Evolutionary conservation across 2,888 invertebrate genomes (phyloP).

Genomic region (Elegia similella): DNA sequence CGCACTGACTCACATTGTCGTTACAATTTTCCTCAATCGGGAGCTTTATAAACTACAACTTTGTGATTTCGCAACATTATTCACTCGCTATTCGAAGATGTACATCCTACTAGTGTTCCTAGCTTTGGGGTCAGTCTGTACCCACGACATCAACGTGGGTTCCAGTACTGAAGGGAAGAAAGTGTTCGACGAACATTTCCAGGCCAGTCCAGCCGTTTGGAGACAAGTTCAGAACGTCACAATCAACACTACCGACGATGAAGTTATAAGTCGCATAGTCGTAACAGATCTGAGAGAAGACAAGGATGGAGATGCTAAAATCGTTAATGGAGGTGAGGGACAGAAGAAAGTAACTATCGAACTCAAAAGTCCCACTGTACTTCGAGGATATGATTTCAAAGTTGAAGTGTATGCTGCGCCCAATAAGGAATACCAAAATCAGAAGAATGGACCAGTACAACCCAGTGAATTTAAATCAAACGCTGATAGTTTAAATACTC

Average conservation of each 20-base stretch:
- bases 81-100: constrained; percentile 48
- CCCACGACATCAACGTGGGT: constrained; percentile 54
- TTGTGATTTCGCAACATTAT: constrained; percentile 34
- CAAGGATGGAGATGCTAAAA: constrained; percentile 62
- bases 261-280: constrained; percentile 54
- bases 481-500: background rate
- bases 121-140: constrained; percentile 39
- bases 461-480: constrained; percentile 12
- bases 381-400: constrained; percentile 63
- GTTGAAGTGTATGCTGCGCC: constrained; percentile 52
- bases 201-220: constrained; percentile 65
- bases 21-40: constrained; percentile 59
- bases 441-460: constrained; percentile 16
- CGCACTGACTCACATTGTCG: constrained; percentile 42
- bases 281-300: constrained; percentile 58
- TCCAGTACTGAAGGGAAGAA: constrained; percentile 41
- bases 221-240: constrained; percentile 52
- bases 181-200: constrained; percentile 53
- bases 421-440: constrained; percentile 20
- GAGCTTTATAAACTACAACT: constrained; percentile 52
- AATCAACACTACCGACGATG: constrained; percentile 46
- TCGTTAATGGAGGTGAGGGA: constrained; percentile 63
- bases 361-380: constrained; percentile 62
- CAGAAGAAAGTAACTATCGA: constrained; percentile 60
- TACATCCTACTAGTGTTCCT: constrained; percentile 36